phyloP scores from a whole-genome alignment of 2,797 vertebrate species.

The Numenius phaeopus region DNA sequence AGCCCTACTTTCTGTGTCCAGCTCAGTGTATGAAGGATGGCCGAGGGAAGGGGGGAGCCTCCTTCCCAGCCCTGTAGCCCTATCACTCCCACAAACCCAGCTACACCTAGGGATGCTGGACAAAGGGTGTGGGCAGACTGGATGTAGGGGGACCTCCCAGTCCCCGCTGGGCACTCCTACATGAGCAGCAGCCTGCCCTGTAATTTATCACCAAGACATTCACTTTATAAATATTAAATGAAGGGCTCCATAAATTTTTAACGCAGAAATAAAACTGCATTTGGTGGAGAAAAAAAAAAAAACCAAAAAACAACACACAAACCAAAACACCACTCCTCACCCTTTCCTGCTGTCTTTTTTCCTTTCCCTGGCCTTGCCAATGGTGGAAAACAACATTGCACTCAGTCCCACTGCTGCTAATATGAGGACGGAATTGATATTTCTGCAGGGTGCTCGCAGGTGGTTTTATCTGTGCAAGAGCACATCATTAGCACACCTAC shows the following conservation, averaged over 20 bases:
- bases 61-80: neutral
- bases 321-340: neutral
- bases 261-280: conserved; percentile 41
- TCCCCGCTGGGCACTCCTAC: neutral
- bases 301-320: neutral
- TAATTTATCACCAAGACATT: conserved; percentile 64
- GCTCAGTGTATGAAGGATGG: neutral
- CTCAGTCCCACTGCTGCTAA: neutral
- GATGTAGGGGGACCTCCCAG: neutral
- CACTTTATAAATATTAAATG: conserved; percentile 71
- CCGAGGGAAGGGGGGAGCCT: neutral
- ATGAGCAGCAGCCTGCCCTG: neutral
- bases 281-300: conserved; percentile 1
- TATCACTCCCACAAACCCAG: neutral
- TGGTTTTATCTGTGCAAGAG: neutral
- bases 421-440: neutral
- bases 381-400: neutral
- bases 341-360: neutral
- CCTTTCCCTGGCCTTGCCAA: neutral
- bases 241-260: conserved; percentile 69
- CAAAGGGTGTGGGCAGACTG: rapidly evolving
- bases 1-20: neutral
- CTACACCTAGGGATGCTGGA: neutral
- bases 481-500: neutral
- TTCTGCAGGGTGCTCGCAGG: neutral